Percentiles rank a stretch among this genome's conserved stretches.
These are phyloP conservation scores for Alviniconcha strummeri DNA, from an alignment of 2,888 invertebrate genomes.

Conservation along the genomic window DNA sequence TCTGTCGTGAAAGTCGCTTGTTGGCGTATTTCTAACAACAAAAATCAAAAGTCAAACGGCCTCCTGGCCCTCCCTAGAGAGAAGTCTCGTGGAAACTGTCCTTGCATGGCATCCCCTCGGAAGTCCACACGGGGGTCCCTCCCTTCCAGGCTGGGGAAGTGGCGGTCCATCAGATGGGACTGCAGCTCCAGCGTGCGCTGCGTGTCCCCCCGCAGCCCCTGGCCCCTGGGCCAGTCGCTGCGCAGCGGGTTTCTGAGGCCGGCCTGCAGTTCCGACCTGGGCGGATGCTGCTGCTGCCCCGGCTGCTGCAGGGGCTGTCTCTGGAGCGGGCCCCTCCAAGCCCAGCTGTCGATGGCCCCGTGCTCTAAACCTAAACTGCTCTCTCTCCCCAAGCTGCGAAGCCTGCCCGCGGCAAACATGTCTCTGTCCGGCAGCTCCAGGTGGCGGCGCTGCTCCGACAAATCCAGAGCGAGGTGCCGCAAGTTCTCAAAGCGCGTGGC, in stretches of 20 bases:
- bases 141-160: background rate
- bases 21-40: no score
- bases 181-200: conserved; percentile 3
- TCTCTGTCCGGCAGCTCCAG: background rate
- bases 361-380: background rate
- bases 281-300: background rate
- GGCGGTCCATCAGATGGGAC: background rate
- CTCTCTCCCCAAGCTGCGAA: background rate
- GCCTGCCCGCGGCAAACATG: background rate
- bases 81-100: conserved; percentile 3
- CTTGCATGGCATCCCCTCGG: background rate
- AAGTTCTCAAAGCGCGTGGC: conserved; percentile 7
- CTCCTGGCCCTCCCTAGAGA: background rate
- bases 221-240: background rate
- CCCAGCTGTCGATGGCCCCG: background rate
- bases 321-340: background rate
- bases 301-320: background rate
- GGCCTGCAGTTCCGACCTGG: background rate
- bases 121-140: conserved; percentile 1
- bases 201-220: background rate
- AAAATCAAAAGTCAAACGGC: conserved; percentile 17
- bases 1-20: no score
- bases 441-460: background rate
- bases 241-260: background rate
- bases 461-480: background rate